Base-by-base conservation (phyloP, 2,888 invertebrate species). In the Subacronicta megacephala region DNA sequence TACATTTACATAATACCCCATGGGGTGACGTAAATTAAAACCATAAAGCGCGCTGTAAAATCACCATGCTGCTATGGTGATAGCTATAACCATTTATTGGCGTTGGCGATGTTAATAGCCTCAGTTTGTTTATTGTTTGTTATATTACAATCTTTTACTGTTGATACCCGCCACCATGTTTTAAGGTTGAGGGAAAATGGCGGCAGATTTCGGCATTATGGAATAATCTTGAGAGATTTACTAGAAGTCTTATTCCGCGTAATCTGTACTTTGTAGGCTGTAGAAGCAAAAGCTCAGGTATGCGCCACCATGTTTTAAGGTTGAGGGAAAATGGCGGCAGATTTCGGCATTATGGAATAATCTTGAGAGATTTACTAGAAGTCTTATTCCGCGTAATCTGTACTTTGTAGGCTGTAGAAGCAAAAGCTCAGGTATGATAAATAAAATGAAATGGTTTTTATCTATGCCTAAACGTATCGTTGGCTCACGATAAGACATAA, bases 1-100 rank as follows among this genome's bases (percentile, higher is more conserved):
- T 50, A 54, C 55, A 78, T 83, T 81, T 75, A 66, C 78, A 79
- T 81, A 81, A 75, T 61, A 53, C 57, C 62, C 60, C 60, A 47
- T 62, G 62, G 70, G 57, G 68, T 38, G 62, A 60, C 60, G 75
- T 77, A 78, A 81, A 82, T 83, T 77, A 80, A 82, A 78, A 75
- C 69, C 69, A 80, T 82, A 82, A 82, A 76, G 65, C 69, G 18
- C 16, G 43, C 42, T 60, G 72, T 67, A 61, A 76, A 76, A 81
- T 75, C 75, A 76, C 74, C 71, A 59, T 45, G 50, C 40, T 13
- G 44, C 53, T 58, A 53, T 55, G 51, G 56, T 66, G 75, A 66
- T 69, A 51, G 72, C 58, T 20, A 69, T 78, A 69, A 68, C 62
- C 58, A 62, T 79, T 80, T 79, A 75, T 69, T 75, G 71, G 60